Evolutionary conservation across 2,113 vertebrate genomes (phyloP).

Genomic region (Rhea americana): DNA sequence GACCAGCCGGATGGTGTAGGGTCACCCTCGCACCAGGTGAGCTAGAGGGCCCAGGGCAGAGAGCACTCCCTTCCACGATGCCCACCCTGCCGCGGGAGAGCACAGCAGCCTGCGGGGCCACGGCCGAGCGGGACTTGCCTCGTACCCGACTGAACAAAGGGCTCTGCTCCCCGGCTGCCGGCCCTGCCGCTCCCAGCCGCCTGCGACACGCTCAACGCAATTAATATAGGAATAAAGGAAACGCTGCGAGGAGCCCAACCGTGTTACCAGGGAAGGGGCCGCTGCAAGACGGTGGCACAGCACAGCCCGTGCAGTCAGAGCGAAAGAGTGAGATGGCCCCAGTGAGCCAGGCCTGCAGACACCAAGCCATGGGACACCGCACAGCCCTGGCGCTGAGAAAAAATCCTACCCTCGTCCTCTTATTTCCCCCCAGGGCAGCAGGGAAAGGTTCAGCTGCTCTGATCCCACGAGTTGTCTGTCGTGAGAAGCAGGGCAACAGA

Average conservation of each 20-base stretch:
- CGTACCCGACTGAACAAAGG: neutral
- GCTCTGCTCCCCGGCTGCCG: neutral
- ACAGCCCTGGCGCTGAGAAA: neutral
- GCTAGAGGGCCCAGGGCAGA: neutral
- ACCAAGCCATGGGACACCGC: neutral
- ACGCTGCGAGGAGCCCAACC: accelerated
- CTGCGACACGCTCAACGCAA: neutral
- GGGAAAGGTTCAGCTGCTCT: neutral
- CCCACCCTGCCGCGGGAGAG: neutral
- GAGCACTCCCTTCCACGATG: neutral
- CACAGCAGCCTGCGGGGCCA: no score
- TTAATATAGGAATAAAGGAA: neutral
- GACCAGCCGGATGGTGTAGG: neutral
- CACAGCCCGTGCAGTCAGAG: neutral
- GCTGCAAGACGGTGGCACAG: neutral
- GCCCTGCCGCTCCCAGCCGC: neutral
- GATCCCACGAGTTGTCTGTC: neutral
- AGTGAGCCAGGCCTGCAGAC: neutral
- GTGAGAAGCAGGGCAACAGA: neutral
- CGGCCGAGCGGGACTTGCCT: neutral
- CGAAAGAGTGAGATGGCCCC: neutral
- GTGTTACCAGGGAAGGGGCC: neutral
- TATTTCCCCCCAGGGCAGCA: neutral
- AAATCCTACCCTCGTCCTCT: neutral
- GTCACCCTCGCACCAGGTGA: neutral